phyloP scores from a whole-genome alignment of 2,797 vertebrate genomes.

The Perodicticus potto region DNA sequence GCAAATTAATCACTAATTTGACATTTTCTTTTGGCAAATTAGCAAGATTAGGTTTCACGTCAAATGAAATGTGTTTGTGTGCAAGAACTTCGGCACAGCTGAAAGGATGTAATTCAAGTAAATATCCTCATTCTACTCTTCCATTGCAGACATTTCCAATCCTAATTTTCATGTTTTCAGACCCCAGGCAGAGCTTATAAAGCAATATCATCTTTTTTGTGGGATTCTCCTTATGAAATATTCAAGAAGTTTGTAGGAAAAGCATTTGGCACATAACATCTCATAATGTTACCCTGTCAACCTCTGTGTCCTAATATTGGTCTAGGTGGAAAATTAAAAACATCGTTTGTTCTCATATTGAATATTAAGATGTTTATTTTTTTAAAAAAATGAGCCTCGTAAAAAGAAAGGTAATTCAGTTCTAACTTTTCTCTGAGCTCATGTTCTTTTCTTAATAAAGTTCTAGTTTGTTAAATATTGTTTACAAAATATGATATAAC shows the following conservation, averaged over 20 bases:
- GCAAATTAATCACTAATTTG: constrained; percentile 76
- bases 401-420: constrained; percentile 54
- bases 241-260: constrained; percentile 44
- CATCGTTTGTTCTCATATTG: background rate
- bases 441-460: constrained; percentile 35
- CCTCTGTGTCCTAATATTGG: background rate
- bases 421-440: constrained; percentile 4
- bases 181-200: background rate
- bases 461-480: background rate
- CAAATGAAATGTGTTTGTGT: constrained; percentile 56
- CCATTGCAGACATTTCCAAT: constrained; percentile 39
- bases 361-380: constrained; percentile 28
- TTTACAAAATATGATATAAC: constrained; percentile 29
- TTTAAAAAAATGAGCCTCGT: background rate
- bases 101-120: constrained; percentile 1
- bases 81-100: background rate
- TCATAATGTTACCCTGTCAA: constrained; percentile 37
- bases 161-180: constrained; percentile 25
- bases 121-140: background rate
- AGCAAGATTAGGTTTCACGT: constrained; percentile 59
- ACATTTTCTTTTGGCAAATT: constrained; percentile 67
- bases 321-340: constrained; percentile 4
- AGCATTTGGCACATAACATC: constrained; percentile 28
- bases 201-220: constrained; percentile 50
- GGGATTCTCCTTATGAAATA: constrained; percentile 59